Evolutionary conservation across 2,113 vertebrate genomes (phyloP).

Genomic region (Cygnus atratus): DNA sequence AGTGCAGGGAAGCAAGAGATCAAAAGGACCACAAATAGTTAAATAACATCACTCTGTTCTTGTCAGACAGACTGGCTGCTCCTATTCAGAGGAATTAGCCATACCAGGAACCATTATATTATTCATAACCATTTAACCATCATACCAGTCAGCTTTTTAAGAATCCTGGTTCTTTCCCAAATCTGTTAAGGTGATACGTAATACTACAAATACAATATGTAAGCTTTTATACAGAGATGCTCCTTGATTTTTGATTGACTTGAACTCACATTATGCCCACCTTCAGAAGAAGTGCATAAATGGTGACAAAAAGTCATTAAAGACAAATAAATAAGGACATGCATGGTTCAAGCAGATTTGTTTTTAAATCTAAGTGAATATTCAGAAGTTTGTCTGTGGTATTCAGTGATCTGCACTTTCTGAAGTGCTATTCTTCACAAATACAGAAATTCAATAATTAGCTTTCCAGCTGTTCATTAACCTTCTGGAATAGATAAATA

Average conservation of each 20-base stretch:
- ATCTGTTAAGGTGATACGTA: neutral
- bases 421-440: neutral
- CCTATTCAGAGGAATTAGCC: neutral
- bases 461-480: constrained; percentile 23
- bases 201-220: neutral
- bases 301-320: neutral
- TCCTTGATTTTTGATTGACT: neutral
- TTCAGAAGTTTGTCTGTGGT: neutral
- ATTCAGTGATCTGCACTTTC: neutral
- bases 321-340: neutral
- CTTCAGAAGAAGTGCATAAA: neutral
- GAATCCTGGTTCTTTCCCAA: neutral
- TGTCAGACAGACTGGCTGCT: neutral
- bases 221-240: neutral
- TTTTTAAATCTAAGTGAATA: neutral
- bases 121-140: neutral
- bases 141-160: neutral
- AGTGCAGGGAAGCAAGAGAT: neutral
- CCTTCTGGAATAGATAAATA: constrained; percentile 34
- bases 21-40: constrained; percentile 31
- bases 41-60: neutral
- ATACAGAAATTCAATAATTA: constrained; percentile 27
- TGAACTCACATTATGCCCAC: neutral
- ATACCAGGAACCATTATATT: neutral
- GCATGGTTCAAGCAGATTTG: neutral